These are phyloP conservation scores for Ochropleura plecta DNA, from an alignment of 2,888 invertebrate genomes.

Conservation along the genomic window DNA sequence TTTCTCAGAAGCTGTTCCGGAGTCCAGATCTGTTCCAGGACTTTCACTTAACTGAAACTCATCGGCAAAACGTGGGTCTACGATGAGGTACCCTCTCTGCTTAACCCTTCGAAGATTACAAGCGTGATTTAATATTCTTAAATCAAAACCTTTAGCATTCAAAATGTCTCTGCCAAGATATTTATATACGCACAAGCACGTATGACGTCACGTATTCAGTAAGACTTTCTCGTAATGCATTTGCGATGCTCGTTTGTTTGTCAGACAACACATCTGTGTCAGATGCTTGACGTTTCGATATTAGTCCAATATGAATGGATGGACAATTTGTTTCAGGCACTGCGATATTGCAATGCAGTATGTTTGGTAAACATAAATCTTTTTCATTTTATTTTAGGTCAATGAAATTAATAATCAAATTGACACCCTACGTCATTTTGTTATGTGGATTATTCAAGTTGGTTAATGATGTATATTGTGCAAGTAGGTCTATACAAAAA, in stretches of 20 bases:
- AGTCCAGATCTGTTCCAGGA: too few relatives aligned
- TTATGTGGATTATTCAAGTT: background rate
- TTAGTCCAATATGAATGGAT: constrained; percentile 22
- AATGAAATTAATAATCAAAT: background rate
- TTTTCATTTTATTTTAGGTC: background rate
- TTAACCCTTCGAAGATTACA: too few relatives aligned
- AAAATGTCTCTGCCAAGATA: background rate
- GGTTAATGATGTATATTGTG: too few relatives aligned
- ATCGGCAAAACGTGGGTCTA: too few relatives aligned
- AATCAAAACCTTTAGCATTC: background rate
- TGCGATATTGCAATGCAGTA: background rate
- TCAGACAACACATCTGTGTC: constrained; percentile 54
- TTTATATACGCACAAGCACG: background rate
- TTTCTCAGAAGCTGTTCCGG: too few relatives aligned
- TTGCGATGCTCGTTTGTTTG: constrained; percentile 56
- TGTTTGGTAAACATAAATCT: background rate
- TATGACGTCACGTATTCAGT: constrained; percentile 55
- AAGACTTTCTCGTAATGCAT: constrained; percentile 52
- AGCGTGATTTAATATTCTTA: too few relatives aligned
- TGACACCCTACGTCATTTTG: background rate
- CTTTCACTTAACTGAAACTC: too few relatives aligned
- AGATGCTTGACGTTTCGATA: constrained; percentile 47
- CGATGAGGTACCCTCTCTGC: too few relatives aligned
- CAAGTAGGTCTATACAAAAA: too few relatives aligned
- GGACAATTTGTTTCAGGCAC: constrained; percentile 25